Evolutionary conservation across 2,797 vertebrate species (phyloP).

Genomic region (Eurystomus glaucurus): DNA sequence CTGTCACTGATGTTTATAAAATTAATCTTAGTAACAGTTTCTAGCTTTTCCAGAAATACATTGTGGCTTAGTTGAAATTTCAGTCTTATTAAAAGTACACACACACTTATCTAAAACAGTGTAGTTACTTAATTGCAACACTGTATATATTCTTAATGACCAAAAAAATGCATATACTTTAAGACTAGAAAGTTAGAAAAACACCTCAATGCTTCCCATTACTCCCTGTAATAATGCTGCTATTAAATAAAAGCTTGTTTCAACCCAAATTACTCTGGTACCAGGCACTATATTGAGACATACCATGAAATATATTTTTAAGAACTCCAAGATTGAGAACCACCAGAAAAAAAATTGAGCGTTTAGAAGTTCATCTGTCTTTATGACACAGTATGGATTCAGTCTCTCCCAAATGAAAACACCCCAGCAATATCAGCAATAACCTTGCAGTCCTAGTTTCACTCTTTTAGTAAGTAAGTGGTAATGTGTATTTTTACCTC

Average conservation of each 20-base stretch:
- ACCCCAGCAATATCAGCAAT: not conserved
- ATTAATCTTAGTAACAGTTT: not conserved
- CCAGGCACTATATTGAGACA: not conserved
- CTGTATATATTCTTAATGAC: not conserved
- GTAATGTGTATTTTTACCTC: not conserved
- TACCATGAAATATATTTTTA: not conserved
- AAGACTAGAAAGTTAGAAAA: not conserved
- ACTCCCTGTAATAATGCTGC: not conserved
- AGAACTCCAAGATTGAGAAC: not conserved
- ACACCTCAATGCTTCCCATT: not conserved
- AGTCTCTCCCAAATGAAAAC: not conserved
- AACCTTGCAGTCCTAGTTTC: not conserved
- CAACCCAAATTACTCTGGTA: not conserved
- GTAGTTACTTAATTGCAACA: not conserved
- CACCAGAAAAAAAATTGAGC: conserved; percentile 16
- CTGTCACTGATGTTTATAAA: not conserved
- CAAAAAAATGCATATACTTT: not conserved
- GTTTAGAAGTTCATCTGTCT: conserved; percentile 44
- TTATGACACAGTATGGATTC: conserved; percentile 29
- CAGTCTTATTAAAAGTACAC: not conserved
- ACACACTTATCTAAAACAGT: not conserved
- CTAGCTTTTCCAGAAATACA: not conserved
- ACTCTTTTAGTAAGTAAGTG: not conserved
- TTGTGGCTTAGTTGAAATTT: not conserved
- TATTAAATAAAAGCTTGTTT: not conserved